Evolutionary conservation across 2,113 vertebrate genomes (phyloP).

Genomic region (Tragelaphus scriptus): DNA sequence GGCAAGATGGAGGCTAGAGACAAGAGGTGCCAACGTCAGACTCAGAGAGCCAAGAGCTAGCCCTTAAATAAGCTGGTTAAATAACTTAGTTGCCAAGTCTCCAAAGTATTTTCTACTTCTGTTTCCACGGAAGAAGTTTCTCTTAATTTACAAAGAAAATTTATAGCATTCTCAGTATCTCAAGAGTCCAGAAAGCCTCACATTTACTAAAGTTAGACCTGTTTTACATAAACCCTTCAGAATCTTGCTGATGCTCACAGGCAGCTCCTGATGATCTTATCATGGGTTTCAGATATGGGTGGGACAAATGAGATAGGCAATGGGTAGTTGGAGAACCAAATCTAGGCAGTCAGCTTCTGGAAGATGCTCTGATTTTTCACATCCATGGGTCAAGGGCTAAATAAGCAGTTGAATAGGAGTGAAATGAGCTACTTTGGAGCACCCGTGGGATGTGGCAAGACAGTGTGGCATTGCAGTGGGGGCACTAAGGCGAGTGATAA

Average conservation of each 20-base stretch:
- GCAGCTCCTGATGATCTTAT: neutral
- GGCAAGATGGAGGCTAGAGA: neutral
- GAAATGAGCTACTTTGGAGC: neutral
- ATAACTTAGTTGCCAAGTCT: neutral
- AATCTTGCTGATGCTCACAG: neutral
- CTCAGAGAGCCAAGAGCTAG: neutral
- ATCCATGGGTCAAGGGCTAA: neutral
- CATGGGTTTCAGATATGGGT: neutral
- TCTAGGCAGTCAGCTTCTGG: neutral
- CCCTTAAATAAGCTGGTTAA: neutral
- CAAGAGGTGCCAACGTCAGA: neutral
- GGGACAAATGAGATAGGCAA: neutral
- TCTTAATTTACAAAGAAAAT: neutral
- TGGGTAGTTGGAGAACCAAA: neutral
- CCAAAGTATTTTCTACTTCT: neutral
- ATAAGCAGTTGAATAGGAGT: neutral
- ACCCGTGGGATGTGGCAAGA: neutral
- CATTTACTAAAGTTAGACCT: neutral
- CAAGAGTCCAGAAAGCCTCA: neutral
- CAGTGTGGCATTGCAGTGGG: neutral
- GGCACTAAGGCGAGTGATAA: neutral
- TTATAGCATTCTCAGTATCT: neutral
- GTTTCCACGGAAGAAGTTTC: neutral
- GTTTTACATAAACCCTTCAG: constrained; percentile 1
- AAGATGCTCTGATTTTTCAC: neutral